A percentile compares a stretch with the other conserved stretches of the same genome.
Evolutionary conservation across 2,113 vertebrate species (phyloP).

Genomic region (Mola mola): DNA sequence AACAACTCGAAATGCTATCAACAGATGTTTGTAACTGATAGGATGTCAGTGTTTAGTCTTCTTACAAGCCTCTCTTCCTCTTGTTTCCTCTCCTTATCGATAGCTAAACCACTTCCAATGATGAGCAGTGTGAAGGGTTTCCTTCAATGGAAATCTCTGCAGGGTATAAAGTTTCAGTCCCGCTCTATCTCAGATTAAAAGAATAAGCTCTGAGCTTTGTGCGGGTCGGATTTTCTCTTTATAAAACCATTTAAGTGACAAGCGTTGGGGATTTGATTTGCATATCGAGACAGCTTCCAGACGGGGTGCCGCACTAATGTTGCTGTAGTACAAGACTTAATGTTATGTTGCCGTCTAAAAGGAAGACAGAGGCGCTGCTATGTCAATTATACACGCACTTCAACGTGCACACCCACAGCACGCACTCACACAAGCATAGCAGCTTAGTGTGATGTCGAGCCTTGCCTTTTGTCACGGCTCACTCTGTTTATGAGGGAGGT

Average conservation of each 20-base stretch:
- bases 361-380: conserved; percentile 54
- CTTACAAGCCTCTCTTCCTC: background rate
- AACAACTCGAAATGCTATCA: background rate
- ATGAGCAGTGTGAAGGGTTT: conserved; percentile 13
- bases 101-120: conserved; percentile 9
- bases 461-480: conserved; percentile 51
- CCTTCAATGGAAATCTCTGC: conserved; percentile 41
- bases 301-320: conserved; percentile 60
- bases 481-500: conserved; percentile 59
- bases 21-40: conserved; percentile 5
- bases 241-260: conserved; percentile 48
- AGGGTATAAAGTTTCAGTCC: conserved; percentile 35
- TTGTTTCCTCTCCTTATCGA: conserved; percentile 24
- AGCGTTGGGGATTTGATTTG: conserved; percentile 63
- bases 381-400: conserved; percentile 60
- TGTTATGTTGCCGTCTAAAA: conserved; percentile 75
- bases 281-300: conserved; percentile 63
- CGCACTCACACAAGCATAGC: conserved; percentile 12
- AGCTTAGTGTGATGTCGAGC: conserved; percentile 28
- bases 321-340: conserved; percentile 75
- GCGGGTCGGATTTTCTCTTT: conserved; percentile 36
- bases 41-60: background rate
- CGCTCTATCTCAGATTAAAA: conserved; percentile 58
- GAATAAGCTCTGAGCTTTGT: conserved; percentile 52
- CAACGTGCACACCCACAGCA: conserved; percentile 1